phyloP scores from a whole-genome alignment of 2,113 vertebrate species.

The Protomyctophum bolini region DNA sequence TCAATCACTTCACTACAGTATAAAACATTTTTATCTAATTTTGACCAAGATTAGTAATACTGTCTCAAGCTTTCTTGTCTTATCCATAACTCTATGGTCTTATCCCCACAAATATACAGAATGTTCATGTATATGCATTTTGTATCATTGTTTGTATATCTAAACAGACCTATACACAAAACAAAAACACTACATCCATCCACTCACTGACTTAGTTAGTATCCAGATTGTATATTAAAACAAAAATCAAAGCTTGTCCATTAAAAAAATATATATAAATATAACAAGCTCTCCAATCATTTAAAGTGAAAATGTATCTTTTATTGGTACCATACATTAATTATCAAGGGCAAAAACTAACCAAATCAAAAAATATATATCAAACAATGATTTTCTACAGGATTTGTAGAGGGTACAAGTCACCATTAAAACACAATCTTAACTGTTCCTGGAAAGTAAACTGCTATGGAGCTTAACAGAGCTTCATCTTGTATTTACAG shows the following conservation, averaged over 20 bases:
- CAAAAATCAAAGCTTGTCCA: background rate
- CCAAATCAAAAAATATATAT: constrained; percentile 83
- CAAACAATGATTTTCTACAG: constrained; percentile 81
- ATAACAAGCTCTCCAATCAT: background rate
- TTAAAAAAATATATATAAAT: constrained; percentile 5
- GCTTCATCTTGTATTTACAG: constrained; percentile 45
- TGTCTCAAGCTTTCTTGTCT: no score
- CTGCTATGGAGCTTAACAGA: constrained; percentile 58
- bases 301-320: constrained; percentile 93
- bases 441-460: constrained; percentile 55
- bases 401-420: constrained; percentile 77
- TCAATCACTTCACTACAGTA: no score
- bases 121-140: background rate
- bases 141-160: background rate
- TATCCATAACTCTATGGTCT: no score
- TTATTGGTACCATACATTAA: constrained; percentile 99
- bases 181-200: no score
- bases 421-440: constrained; percentile 72
- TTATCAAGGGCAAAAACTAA: constrained; percentile 95
- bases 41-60: no score
- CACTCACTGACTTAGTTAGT: no score
- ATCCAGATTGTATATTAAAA: no score
- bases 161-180: no score
- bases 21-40: no score
- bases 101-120: no score